Conservation (phyloP, 2,888 invertebrate genomes). For the Ochropleura plecta region DNA sequence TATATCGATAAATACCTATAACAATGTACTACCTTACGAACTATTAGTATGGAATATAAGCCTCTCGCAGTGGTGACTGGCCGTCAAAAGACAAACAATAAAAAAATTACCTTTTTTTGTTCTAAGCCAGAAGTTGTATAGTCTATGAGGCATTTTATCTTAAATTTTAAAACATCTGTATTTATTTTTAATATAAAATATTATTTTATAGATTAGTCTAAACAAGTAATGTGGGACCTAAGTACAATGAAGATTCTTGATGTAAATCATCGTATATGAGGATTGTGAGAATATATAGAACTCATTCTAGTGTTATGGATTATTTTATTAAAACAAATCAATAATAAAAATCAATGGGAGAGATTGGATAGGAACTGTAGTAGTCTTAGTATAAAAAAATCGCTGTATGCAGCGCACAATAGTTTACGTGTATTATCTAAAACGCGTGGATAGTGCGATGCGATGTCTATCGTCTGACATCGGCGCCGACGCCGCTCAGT, state of each 20-base stretch:
- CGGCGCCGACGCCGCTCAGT: slow-evolving; percentile 67
- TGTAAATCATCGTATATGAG: slow-evolving; percentile 11
- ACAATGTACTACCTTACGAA: slow-evolving; percentile 45
- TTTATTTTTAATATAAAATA: background rate
- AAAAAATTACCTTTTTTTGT: background rate
- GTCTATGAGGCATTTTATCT: background rate
- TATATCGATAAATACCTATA: slow-evolving; percentile 60
- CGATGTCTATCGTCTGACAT: slow-evolving; percentile 56
- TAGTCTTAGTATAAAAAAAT: slow-evolving; percentile 3
- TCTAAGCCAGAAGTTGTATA: background rate
- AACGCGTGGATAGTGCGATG: slow-evolving; percentile 54
- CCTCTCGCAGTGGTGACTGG: background rate
- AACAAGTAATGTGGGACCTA: slow-evolving; percentile 12
- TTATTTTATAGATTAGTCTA: background rate
- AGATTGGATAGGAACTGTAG: background rate
- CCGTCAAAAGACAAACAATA: background rate
- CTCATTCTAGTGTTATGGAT: background rate
- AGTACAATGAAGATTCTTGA: slow-evolving; percentile 26
- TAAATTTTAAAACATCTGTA: background rate
- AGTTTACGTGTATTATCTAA: slow-evolving; percentile 50
- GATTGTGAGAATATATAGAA: slow-evolving; percentile 16
- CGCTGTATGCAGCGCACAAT: slow-evolving; percentile 16
- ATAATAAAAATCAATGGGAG: background rate
- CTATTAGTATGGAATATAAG: slow-evolving; percentile 24
- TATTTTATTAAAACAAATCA: slow-evolving; percentile 11